Percentiles rank a stretch among this genome's conserved stretches.
These are phyloP conservation scores for Drosophila ananassae DNA, from an alignment of 1,140 invertebrate species.

Conservation along the genomic window DNA sequence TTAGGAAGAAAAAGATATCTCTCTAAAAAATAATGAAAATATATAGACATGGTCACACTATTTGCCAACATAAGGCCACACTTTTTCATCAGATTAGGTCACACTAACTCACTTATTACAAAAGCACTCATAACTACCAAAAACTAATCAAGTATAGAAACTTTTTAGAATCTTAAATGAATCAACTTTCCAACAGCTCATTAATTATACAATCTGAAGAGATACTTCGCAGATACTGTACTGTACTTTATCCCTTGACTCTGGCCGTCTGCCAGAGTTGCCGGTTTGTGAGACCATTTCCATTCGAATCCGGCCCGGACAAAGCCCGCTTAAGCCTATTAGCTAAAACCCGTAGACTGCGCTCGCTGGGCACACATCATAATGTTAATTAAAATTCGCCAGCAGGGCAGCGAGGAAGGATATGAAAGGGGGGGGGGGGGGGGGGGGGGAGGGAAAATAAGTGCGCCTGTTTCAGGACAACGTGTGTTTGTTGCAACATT, in stretches of 20 bases:
- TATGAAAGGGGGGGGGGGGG: too few relatives aligned
- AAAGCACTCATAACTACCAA: too few relatives aligned
- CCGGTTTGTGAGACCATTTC: constrained; percentile 28
- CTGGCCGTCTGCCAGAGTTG: constrained; percentile 8
- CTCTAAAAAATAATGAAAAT: too few relatives aligned
- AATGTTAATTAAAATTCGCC: constrained; percentile 56
- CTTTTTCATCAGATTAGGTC: too few relatives aligned
- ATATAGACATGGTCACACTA: too few relatives aligned
- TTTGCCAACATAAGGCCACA: too few relatives aligned
- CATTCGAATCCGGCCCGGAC: constrained; percentile 26
- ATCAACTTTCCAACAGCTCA: background rate
- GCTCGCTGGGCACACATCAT: constrained; percentile 45
- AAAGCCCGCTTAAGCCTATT: constrained; percentile 55
- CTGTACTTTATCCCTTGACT: constrained; percentile 16
- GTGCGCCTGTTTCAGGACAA: background rate
- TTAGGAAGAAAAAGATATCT: background rate
- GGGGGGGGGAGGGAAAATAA: too few relatives aligned
- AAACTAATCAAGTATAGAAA: too few relatives aligned
- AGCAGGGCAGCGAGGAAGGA: constrained; percentile 7
- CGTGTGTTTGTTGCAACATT: constrained; percentile 24
- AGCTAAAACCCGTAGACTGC: constrained; percentile 41
- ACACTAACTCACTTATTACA: too few relatives aligned
- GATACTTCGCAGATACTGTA: background rate
- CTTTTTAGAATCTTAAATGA: too few relatives aligned
- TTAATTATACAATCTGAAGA: background rate